phyloP scores from a whole-genome alignment of 2,888 invertebrate species.

The Leucophora obtusa region DNA sequence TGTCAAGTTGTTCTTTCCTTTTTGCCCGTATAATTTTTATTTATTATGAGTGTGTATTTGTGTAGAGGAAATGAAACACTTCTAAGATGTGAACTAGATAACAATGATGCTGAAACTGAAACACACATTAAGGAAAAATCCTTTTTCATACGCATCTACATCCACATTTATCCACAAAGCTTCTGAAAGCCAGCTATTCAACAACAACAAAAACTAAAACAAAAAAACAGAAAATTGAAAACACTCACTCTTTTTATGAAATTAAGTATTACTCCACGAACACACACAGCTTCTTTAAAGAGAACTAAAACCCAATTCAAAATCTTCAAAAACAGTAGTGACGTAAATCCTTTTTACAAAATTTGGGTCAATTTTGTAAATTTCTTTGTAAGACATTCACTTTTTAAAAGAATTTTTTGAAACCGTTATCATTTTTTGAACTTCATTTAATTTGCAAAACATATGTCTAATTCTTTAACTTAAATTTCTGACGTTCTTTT shows the following conservation, averaged over 20 bases:
- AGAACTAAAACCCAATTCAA: neutral
- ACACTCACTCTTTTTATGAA: neutral
- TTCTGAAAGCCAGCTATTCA: neutral
- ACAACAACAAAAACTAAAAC: constrained; percentile 16
- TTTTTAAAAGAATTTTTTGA: neutral
- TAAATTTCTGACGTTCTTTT: neutral
- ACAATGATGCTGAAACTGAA: constrained; percentile 65
- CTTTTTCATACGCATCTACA: constrained; percentile 30
- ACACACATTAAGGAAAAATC: constrained; percentile 19
- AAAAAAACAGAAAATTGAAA: neutral
- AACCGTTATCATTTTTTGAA: neutral
- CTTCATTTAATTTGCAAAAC: neutral
- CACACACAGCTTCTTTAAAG: neutral
- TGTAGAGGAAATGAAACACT: constrained; percentile 46
- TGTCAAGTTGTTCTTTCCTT: constrained; percentile 21
- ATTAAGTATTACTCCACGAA: neutral
- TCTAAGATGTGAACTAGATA: constrained; percentile 57
- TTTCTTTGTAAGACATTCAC: neutral
- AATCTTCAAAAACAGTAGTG: neutral
- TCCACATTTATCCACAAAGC: constrained; percentile 2
- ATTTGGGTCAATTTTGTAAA: neutral
- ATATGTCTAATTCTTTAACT: neutral
- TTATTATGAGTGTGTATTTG: constrained; percentile 11
- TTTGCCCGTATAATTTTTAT: constrained; percentile 15
- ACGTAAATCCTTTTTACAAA: neutral